These are phyloP conservation scores for Orchesella cincta DNA, from an alignment of 1,140 invertebrate species.

Conservation along the genomic window DNA sequence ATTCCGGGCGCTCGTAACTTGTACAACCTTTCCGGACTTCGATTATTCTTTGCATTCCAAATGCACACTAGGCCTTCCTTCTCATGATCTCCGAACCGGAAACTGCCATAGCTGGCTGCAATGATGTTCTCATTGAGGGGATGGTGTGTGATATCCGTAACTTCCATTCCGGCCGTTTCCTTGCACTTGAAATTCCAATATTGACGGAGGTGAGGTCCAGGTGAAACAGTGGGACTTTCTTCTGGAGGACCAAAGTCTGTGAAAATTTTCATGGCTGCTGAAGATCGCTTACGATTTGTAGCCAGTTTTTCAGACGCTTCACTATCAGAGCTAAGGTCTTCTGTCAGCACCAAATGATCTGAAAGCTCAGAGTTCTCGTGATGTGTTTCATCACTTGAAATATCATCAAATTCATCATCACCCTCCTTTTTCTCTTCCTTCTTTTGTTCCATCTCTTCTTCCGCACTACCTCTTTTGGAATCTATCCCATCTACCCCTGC, in stretches of 20 bases:
- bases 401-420: constrained; percentile 26
- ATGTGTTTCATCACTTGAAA: not conserved
- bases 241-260: not conserved
- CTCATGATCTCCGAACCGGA: constrained; percentile 26
- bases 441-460: not conserved
- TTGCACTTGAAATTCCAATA: constrained; percentile 41
- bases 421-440: not conserved
- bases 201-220: constrained; percentile 41
- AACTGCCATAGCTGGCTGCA: constrained; percentile 43
- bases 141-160: constrained; percentile 43
- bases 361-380: constrained; percentile 21
- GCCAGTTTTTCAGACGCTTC: constrained; percentile 23
- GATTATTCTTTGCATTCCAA: constrained; percentile 49
- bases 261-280: not conserved
- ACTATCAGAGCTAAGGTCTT: constrained; percentile 11
- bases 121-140: constrained; percentile 48
- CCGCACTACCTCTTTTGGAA: not conserved
- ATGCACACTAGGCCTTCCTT: constrained; percentile 43
- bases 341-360: not conserved
- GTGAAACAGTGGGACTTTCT: not conserved
- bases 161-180: constrained; percentile 41
- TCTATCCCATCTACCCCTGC: too few relatives aligned
- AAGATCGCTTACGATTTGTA: not conserved
- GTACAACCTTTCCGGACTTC: constrained; percentile 47
- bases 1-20: constrained; percentile 37